phyloP scores from a whole-genome alignment of 2,113 vertebrate species.

The Eurystomus gularis region DNA sequence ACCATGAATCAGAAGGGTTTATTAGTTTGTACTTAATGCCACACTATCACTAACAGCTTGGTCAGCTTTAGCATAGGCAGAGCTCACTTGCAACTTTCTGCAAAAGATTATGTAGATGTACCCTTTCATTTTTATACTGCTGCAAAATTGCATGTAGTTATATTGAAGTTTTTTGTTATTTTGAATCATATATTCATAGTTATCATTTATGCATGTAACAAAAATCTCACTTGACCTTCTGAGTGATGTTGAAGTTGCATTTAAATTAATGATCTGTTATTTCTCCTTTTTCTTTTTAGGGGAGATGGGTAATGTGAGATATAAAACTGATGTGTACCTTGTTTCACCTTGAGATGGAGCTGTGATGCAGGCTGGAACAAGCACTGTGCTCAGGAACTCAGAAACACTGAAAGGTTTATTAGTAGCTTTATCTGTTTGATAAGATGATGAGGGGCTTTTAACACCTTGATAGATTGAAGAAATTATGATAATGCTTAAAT shows the following conservation, averaged over 20 bases:
- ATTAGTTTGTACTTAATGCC: background rate
- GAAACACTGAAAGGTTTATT: background rate
- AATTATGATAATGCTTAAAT: background rate
- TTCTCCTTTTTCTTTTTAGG: background rate
- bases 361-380: background rate
- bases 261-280: background rate
- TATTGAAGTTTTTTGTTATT: background rate
- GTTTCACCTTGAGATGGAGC: background rate
- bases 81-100: background rate
- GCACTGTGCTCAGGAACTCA: background rate
- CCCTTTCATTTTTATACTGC: background rate
- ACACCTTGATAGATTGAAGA: background rate
- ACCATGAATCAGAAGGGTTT: background rate
- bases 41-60: background rate
- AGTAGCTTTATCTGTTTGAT: background rate
- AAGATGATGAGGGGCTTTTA: rapidly evolving
- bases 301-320: background rate
- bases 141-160: background rate
- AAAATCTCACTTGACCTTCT: background rate
- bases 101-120: background rate
- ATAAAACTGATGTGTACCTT: background rate
- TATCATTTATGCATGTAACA: background rate
- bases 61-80: background rate
- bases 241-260: background rate
- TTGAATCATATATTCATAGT: background rate